Conservation (phyloP, 1,140 invertebrate species). For the Philotrypesis tridentata region DNA sequence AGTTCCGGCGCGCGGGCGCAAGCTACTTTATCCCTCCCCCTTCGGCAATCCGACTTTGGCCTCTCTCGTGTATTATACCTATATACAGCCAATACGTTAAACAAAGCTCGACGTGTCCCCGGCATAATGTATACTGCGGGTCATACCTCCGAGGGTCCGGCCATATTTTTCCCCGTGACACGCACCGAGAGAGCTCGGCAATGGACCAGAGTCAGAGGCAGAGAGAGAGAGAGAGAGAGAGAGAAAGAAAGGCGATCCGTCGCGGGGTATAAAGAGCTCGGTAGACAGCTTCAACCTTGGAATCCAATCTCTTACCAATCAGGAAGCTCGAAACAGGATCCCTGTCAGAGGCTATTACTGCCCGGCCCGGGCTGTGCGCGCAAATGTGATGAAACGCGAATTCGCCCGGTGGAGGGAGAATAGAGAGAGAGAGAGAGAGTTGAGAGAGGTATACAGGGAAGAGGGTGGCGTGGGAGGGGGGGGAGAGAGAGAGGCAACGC, state of each 20-base stretch:
- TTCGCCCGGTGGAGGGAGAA: neutral
- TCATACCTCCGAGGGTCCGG: too few relatives aligned
- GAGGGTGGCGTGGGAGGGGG: too few relatives aligned
- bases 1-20: neutral
- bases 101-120: neutral
- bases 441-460: too few relatives aligned
- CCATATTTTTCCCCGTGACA: neutral
- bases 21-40: neutral
- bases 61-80: too few relatives aligned
- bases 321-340: constrained; percentile 8
- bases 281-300: neutral
- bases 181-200: too few relatives aligned
- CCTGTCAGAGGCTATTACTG: constrained; percentile 9
- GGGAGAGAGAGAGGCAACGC: neutral
- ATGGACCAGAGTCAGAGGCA: too few relatives aligned
- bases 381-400: constrained; percentile 10
- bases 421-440: too few relatives aligned
- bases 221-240: neutral
- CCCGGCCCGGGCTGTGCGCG: neutral
- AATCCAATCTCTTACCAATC: constrained; percentile 26
- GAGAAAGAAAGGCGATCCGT: neutral
- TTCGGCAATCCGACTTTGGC: neutral
- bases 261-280: neutral
- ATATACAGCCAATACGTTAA: neutral
- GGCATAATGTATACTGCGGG: too few relatives aligned